phyloP scores from a whole-genome alignment of 2,113 vertebrate species.

The Xenopus tropicalis region DNA sequence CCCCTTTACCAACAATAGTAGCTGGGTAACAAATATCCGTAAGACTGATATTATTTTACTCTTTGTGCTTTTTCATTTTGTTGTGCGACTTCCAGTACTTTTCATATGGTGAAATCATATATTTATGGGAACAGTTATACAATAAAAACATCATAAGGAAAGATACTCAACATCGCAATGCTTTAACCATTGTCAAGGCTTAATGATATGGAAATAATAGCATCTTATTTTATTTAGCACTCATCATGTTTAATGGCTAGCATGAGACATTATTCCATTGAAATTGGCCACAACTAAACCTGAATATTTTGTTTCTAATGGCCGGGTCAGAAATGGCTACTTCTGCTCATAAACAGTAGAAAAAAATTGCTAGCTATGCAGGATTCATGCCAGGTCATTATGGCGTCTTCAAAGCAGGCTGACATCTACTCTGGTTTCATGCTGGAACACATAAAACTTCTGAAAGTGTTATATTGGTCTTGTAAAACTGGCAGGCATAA shows the following conservation, averaged over 20 bases:
- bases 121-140: conserved; percentile 47
- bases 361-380: conserved; percentile 61
- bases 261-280: conserved; percentile 35
- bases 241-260: conserved; percentile 47
- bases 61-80: not conserved
- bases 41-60: too few species aligned
- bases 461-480: conserved; percentile 59
- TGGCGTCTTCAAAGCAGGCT: conserved; percentile 60
- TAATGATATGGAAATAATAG: conserved; percentile 30
- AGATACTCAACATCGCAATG: conserved; percentile 23
- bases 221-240: conserved; percentile 41
- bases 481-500: conserved; percentile 58
- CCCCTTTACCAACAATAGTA: too few species aligned
- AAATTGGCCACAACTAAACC: conserved; percentile 38
- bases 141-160: conserved; percentile 21
- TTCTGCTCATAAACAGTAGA: conserved; percentile 54
- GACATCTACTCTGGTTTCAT: conserved; percentile 59
- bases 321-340: conserved; percentile 49
- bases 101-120: not conserved
- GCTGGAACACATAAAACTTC: conserved; percentile 66
- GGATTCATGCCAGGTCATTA: conserved; percentile 54
- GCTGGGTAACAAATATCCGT: too few species aligned
- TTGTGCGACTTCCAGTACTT: conserved; percentile 1
- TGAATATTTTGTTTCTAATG: conserved; percentile 40
- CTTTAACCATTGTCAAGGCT: not conserved